Evolutionary conservation across 2,888 invertebrate genomes (phyloP).

Genomic region (Salticus scenicus): DNA sequence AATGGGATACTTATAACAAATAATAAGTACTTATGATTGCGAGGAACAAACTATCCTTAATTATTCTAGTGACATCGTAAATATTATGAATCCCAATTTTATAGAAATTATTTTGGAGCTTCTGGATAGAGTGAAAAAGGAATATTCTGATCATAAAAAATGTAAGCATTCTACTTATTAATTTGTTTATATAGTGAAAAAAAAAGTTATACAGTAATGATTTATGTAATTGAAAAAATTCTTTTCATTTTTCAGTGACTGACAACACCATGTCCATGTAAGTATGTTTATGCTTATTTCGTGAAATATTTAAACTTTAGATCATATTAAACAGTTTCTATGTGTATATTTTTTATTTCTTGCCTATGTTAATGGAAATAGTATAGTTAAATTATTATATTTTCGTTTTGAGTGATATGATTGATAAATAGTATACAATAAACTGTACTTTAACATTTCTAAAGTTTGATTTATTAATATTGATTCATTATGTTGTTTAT

Average conservation of each 20-base stretch:
- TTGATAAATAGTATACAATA: too few relatives aligned
- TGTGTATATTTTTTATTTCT: too few relatives aligned
- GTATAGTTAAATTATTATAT: too few relatives aligned
- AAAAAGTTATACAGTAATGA: neutral
- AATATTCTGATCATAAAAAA: slow-evolving; percentile 20
- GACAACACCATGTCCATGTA: slow-evolving; percentile 40
- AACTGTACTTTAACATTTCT: too few relatives aligned
- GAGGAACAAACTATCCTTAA: too few relatives aligned
- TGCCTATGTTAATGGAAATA: too few relatives aligned
- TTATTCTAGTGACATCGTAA: too few relatives aligned
- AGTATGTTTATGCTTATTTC: slow-evolving; percentile 8
- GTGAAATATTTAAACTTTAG: neutral
- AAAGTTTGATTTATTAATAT: too few relatives aligned
- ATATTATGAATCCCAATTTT: neutral
- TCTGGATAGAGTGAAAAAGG: slow-evolving; percentile 10
- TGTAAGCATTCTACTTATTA: neutral
- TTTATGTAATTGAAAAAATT: neutral
- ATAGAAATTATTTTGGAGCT: neutral
- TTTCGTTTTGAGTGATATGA: too few relatives aligned
- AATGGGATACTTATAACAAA: too few relatives aligned
- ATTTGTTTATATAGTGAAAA: neutral
- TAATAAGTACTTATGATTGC: too few relatives aligned
- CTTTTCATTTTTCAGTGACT: slow-evolving; percentile 35
- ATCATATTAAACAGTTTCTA: neutral
- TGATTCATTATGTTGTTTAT: too few relatives aligned